Conservation (phyloP, 2,888 invertebrate species). For the Mantis religiosa region DNA sequence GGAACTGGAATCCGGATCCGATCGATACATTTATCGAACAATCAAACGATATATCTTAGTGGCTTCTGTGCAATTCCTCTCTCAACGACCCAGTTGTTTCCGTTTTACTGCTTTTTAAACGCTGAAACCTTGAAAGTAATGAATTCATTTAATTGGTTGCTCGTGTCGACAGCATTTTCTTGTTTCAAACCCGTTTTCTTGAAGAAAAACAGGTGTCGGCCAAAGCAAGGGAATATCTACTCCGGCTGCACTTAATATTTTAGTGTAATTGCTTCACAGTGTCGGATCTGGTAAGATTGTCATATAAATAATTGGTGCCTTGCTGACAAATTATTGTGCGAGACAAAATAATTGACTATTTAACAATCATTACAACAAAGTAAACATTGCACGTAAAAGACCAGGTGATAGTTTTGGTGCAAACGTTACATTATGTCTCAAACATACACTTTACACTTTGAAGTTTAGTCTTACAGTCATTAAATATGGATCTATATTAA, state of each 20-base stretch:
- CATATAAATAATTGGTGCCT: not conserved
- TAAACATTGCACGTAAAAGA: too few relatives aligned
- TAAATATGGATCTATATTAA: too few relatives aligned
- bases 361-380: not conserved
- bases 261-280: not conserved
- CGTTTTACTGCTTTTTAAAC: not conserved
- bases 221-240: not conserved
- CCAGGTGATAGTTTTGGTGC: too few relatives aligned
- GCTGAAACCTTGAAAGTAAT: not conserved
- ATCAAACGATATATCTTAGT: not conserved
- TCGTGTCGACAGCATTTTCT: not conserved
- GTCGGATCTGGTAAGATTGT: not conserved
- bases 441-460: too few relatives aligned
- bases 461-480: too few relatives aligned
- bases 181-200: not conserved
- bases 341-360: not conserved
- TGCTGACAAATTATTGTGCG: not conserved
- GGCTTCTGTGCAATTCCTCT: not conserved
- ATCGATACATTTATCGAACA: not conserved
- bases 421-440: too few relatives aligned
- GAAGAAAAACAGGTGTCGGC: not conserved
- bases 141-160: not conserved
- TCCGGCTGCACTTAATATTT: not conserved
- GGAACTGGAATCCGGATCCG: not conserved
- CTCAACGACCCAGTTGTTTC: not conserved